Conservation (phyloP, 2,888 invertebrate species). For the Embidobia sp. region DNA sequence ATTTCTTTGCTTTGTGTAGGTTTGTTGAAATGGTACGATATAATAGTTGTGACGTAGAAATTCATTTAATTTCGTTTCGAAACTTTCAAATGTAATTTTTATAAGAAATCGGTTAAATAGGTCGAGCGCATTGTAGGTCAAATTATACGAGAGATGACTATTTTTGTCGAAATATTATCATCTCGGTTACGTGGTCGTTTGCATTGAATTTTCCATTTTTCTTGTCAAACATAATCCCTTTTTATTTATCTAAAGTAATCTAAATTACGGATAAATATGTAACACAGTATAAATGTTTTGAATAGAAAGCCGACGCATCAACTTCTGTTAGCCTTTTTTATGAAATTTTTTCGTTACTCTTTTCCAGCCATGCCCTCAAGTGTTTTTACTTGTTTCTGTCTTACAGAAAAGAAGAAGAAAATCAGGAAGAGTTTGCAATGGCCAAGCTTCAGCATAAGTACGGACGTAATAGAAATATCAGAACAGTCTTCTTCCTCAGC, state of each 20-base stretch:
- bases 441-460: constrained; percentile 39
- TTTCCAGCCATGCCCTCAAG: constrained; percentile 48
- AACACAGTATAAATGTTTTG: constrained; percentile 28
- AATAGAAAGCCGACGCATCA: constrained; percentile 39
- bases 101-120: constrained; percentile 19
- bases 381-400: constrained; percentile 50
- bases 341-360: constrained; percentile 44
- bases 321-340: constrained; percentile 43
- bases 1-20: constrained; percentile 14
- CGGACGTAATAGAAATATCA: constrained; percentile 53
- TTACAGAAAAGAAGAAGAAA: constrained; percentile 39
- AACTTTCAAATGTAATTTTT: constrained; percentile 27
- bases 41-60: constrained; percentile 18
- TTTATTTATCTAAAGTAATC: constrained; percentile 54
- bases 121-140: constrained; percentile 6
- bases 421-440: constrained; percentile 36
- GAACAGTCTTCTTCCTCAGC: constrained; percentile 42
- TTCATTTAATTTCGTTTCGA: constrained; percentile 26
- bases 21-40: constrained; percentile 8
- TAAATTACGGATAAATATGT: constrained; percentile 54
- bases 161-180: constrained; percentile 29
- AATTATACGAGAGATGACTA: constrained; percentile 27
- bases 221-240: constrained; percentile 32
- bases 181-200: not conserved
- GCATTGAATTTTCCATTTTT: constrained; percentile 39